Evolutionary conservation across 2,888 invertebrate species (phyloP).

Genomic region (Hoplodrina blanda): DNA sequence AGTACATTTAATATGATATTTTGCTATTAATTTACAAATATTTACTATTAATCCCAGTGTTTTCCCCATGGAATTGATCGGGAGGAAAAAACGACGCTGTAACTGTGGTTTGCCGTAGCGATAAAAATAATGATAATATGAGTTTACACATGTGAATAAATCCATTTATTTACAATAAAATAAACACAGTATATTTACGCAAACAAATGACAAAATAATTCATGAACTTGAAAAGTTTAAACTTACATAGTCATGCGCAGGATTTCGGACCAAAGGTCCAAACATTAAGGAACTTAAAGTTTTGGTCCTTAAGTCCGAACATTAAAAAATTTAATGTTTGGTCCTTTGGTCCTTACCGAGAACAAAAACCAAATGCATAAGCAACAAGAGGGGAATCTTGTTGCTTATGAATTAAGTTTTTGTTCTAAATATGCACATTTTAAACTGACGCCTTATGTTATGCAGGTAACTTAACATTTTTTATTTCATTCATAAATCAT

Average conservation of each 20-base stretch:
- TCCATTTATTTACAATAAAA: slow-evolving; percentile 8
- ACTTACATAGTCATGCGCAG: background rate
- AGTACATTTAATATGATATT: slow-evolving; percentile 1
- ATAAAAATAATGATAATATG: slow-evolving; percentile 13
- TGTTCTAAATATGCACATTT: slow-evolving; percentile 56
- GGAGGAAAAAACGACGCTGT: background rate
- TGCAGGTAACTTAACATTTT: slow-evolving; percentile 59
- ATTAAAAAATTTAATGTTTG: no score
- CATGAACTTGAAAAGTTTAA: slow-evolving; percentile 8
- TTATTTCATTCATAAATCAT: slow-evolving; percentile 70
- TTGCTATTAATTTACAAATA: slow-evolving; percentile 4
- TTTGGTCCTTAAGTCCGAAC: no score
- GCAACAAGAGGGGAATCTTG: background rate
- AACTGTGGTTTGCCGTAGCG: slow-evolving; percentile 7
- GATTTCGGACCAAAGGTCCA: slow-evolving; percentile 11
- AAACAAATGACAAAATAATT: slow-evolving; percentile 1
- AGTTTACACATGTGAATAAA: background rate
- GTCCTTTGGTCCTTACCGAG: no score
- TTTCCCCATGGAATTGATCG: slow-evolving; percentile 40
- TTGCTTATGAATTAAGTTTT: slow-evolving; percentile 27
- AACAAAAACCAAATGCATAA: no score
- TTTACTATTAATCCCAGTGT: slow-evolving; percentile 17
- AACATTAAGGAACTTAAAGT: background rate
- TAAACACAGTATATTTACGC: slow-evolving; percentile 11
- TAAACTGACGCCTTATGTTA: slow-evolving; percentile 39